Base-by-base conservation (phyloP, 2,113 vertebrate genomes). In the Hiodon alosoides region DNA sequence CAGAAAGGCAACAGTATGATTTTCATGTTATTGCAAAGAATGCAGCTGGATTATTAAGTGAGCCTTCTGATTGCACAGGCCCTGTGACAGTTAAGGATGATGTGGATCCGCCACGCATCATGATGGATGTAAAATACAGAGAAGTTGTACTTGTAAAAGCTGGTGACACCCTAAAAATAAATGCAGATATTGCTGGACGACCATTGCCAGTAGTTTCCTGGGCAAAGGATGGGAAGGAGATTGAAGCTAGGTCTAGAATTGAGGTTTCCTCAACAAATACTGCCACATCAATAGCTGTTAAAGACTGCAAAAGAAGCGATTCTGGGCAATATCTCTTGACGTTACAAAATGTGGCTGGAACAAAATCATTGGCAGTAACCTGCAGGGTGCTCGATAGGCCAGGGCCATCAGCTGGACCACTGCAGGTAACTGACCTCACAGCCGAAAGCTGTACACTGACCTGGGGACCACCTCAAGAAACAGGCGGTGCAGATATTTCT, bases 11-110 rank as follows among this genome's bases (percentile, higher is more conserved):
- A 73, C 88, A 95, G 80, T 98, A 97, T 69, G 96, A 98, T 83
- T 99, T 99, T 93, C 94, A 79, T 75, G 87, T 99, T 48, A 97
- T 95, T 84, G 97, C 97, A 82, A 98, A 93, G 86, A 98, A 98
- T 81, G 93, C 96, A 83, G 97, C 94, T 82, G 97, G 96, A 78
- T 88, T 93, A 46, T 91, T 98, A 78, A 99, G 97, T 87, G 92
- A 93, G 31, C 93, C 97, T 73, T 99, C 97, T 79, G 90, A 96
- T 81, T 92, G 93, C 83, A 98, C 97, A 76, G 97, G 97, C 46
- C 91, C 96, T 66, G 91, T 98, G 67, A 98, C 94, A 3, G 93
- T 94, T 16, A 98, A 94, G 84, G 96, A 98, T 72, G 94, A 99
- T 81, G 84, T 98, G 5, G 97, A 99, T 48, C 93, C 94, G 81